A percentile compares a stretch with the other conserved stretches of the same genome.
Evolutionary conservation across 2,797 vertebrate species (phyloP).

Genomic region (Emydoidea blandingii): DNA sequence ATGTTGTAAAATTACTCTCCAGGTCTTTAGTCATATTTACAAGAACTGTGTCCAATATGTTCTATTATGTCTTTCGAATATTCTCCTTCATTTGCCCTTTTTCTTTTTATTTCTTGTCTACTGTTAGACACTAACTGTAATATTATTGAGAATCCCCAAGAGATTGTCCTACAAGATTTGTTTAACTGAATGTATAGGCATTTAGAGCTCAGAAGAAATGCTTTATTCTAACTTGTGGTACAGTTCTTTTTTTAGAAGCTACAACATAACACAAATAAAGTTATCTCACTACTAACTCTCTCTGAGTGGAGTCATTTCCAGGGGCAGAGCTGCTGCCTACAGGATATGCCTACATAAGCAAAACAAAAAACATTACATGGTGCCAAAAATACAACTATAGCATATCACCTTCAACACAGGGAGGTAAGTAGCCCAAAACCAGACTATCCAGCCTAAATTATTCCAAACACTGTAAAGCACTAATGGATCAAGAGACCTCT

Average conservation of each 20-base stretch:
- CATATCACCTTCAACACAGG: neutral
- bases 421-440: neutral
- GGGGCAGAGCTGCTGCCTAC: neutral
- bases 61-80: neutral
- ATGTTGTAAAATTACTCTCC: neutral
- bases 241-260: neutral
- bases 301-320: neutral
- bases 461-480: accelerated
- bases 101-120: neutral
- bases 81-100: neutral
- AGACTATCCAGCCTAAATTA: neutral
- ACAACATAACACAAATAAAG: neutral
- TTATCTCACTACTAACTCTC: neutral
- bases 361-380: neutral
- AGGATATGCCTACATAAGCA: neutral
- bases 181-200: neutral
- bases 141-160: neutral
- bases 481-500: neutral
- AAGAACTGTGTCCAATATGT: accelerated
- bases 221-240: neutral
- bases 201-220: neutral
- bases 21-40: neutral
- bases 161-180: neutral
- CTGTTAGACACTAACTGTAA: neutral
- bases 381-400: neutral